phyloP scores from a whole-genome alignment of 2,888 invertebrate species.

The Girardia tigrina region DNA sequence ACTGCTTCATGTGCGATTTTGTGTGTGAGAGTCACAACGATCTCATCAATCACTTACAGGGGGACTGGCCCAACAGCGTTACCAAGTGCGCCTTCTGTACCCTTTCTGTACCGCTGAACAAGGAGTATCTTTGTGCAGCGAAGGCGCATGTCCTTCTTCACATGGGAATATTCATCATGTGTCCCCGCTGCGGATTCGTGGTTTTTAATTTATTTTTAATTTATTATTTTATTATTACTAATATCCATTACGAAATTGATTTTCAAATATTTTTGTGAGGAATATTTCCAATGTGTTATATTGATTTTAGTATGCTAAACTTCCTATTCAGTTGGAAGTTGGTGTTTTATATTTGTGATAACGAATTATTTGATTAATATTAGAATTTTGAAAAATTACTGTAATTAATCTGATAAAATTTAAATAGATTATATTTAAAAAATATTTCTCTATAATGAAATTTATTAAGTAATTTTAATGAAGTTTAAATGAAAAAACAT shows the following conservation, averaged over 20 bases:
- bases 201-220: background rate
- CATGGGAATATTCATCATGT: slow-evolving; percentile 29
- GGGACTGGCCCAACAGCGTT: slow-evolving; percentile 15
- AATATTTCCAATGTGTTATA: background rate
- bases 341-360: no score
- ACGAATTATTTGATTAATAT: no score
- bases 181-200: slow-evolving; percentile 29
- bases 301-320: no score
- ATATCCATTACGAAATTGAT: background rate
- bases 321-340: no score
- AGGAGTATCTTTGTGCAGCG: slow-evolving; percentile 21
- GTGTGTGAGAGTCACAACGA: background rate
- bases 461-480: no score
- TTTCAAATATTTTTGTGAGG: no score
- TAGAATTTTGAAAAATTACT: no score
- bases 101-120: background rate
- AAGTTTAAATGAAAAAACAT: no score
- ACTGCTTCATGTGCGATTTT: slow-evolving; percentile 25
- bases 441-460: no score
- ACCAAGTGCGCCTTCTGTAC: slow-evolving; percentile 27
- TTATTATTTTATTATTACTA: background rate
- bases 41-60: slow-evolving; percentile 9
- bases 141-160: slow-evolving; percentile 27
- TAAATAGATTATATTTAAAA: no score
- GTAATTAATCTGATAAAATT: no score